Evolutionary conservation across 2,888 invertebrate genomes (phyloP).

Genomic region (Margaritifera margaritifera): DNA sequence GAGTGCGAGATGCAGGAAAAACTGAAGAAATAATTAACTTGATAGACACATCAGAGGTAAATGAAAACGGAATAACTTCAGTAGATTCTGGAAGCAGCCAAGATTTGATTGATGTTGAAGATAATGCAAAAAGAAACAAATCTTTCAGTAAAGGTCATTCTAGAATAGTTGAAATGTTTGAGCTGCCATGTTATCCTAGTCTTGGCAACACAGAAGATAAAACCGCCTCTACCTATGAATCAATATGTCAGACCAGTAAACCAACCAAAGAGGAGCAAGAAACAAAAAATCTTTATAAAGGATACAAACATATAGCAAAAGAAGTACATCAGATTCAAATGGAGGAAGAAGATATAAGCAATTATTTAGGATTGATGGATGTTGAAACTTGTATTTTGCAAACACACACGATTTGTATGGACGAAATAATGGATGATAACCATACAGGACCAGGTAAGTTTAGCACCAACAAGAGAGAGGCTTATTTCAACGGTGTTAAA

Average conservation of each 20-base stretch:
- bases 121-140: no score
- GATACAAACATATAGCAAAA: conserved; percentile 1
- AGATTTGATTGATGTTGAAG: no score
- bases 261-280: conserved; percentile 6
- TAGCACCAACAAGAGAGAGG: conserved; percentile 1
- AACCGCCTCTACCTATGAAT: no score
- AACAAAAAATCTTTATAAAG: conserved; percentile 9
- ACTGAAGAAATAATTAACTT: conserved; percentile 1
- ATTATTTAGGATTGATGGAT: conserved; percentile 6
- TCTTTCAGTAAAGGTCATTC: no score
- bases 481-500: background rate
- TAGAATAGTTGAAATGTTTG: no score
- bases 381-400: background rate
- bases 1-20: background rate
- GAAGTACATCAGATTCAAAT: background rate
- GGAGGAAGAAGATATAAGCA: background rate
- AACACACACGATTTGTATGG: conserved; percentile 7
- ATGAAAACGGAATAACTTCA: no score
- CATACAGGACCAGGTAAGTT: conserved; percentile 1
- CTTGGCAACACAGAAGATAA: no score
- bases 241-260: no score
- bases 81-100: no score
- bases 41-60: background rate
- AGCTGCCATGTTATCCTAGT: no score
- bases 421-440: conserved; percentile 4